Percentiles rank a stretch among this genome's conserved stretches.
phyloP scores from a whole-genome alignment of 2,888 invertebrate species.

The Xanthorhoe designata region DNA sequence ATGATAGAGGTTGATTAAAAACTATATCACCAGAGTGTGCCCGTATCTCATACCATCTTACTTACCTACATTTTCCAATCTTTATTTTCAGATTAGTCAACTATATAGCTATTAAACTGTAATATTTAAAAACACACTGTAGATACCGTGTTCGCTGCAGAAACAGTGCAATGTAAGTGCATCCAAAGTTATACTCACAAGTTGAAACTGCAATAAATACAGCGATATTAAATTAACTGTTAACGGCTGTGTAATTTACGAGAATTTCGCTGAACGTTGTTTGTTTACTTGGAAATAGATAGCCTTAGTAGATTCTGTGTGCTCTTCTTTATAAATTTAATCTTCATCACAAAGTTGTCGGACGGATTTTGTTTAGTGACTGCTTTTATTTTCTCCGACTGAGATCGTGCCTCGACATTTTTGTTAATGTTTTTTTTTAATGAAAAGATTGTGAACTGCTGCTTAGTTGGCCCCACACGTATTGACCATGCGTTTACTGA shows the following conservation, averaged over 20 bases:
- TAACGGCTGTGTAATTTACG: constrained; percentile 44
- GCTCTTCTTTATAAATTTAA: not conserved
- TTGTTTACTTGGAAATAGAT: constrained; percentile 24
- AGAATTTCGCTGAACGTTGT: constrained; percentile 43
- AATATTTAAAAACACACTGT: constrained; percentile 34
- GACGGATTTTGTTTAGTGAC: too few relatives aligned
- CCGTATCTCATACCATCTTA: too few relatives aligned
- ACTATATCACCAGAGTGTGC: too few relatives aligned
- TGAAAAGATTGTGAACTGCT: too few relatives aligned
- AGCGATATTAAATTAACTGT: constrained; percentile 52
- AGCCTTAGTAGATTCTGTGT: not conserved
- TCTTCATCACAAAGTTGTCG: not conserved
- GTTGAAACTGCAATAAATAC: constrained; percentile 50
- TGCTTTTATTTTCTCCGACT: too few relatives aligned
- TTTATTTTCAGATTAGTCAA: too few relatives aligned
- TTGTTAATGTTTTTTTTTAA: too few relatives aligned
- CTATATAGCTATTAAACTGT: not conserved
- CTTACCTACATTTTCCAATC: too few relatives aligned
- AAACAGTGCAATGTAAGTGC: constrained; percentile 34
- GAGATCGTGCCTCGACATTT: too few relatives aligned
- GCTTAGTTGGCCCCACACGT: too few relatives aligned
- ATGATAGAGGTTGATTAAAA: too few relatives aligned
- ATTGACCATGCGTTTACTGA: too few relatives aligned
- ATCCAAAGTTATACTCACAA: constrained; percentile 38
- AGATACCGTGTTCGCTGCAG: constrained; percentile 3